phyloP scores from a whole-genome alignment of 2,797 vertebrate genomes.

The Chaetodon trifasciatus region DNA sequence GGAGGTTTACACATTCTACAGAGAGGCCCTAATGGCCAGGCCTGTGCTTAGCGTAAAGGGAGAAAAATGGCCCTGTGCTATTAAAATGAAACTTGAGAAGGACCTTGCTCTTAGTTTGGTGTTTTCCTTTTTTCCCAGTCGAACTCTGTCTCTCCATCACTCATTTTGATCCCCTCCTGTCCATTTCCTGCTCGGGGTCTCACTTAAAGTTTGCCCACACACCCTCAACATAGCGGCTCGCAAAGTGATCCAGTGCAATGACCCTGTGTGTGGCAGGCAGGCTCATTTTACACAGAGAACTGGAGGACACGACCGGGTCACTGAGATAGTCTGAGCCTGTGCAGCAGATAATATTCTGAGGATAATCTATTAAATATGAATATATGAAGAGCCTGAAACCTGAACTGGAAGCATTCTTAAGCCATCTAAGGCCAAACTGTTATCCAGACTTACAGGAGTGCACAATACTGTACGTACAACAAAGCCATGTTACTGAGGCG shows the following conservation, averaged over 20 bases:
- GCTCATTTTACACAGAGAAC: conserved; percentile 64
- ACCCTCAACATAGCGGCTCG: conserved; percentile 48
- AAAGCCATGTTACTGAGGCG: conserved; percentile 64
- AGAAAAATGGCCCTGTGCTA: conserved; percentile 82
- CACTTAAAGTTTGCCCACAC: conserved; percentile 73
- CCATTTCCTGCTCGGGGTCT: conserved; percentile 81
- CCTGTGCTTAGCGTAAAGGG: conserved; percentile 81
- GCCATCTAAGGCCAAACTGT: conserved; percentile 21
- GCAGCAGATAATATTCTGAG: conserved; percentile 33
- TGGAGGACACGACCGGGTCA: conserved; percentile 56
- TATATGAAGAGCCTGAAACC: conserved; percentile 33
- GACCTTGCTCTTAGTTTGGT: conserved; percentile 79
- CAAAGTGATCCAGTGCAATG: conserved; percentile 67
- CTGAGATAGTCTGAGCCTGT: conserved; percentile 29
- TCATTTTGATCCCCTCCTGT: conserved; percentile 84
- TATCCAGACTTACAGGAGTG: conserved; percentile 30
- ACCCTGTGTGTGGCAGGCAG: conserved; percentile 67
- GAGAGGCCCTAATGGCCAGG: conserved; percentile 87
- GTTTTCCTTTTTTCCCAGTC: conserved; percentile 77
- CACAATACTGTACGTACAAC: conserved; percentile 42
- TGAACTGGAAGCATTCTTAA: conserved; percentile 49
- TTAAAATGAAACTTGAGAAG: conserved; percentile 86
- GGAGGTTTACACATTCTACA: conserved; percentile 89
- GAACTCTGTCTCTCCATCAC: conserved; percentile 78
- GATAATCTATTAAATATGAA: conserved; percentile 67